These are phyloP conservation scores for Drosophila aff. DNA, from an alignment of 1,140 invertebrate genomes.

Conservation along the genomic window DNA sequence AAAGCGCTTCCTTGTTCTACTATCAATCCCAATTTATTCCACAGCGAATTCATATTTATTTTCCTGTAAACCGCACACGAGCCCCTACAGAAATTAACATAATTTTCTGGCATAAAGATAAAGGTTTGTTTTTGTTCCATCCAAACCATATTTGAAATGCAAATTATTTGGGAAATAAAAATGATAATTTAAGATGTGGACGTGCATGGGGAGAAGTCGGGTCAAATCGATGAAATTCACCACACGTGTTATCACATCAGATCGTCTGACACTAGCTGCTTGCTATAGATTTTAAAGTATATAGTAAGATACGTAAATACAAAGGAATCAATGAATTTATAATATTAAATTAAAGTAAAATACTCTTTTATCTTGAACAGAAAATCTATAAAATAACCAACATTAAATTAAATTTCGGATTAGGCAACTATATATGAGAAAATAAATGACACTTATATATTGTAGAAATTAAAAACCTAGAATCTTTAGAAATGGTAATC, in stretches of 20 bases:
- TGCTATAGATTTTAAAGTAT: neutral
- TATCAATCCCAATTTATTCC: constrained; percentile 22
- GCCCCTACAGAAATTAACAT: constrained; percentile 41
- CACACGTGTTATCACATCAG: neutral
- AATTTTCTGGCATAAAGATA: constrained; percentile 1
- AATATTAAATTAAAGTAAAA: neutral
- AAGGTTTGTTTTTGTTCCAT: constrained; percentile 10
- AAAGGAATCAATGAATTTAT: neutral
- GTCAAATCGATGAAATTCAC: constrained; percentile 5
- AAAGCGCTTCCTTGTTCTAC: constrained; percentile 19
- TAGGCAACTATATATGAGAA: neutral
- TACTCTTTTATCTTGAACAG: neutral
- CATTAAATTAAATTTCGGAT: neutral
- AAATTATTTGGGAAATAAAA: constrained; percentile 26
- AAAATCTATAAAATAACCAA: neutral
- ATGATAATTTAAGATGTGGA: constrained; percentile 19
- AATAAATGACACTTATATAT: too few species aligned
- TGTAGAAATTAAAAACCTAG: neutral
- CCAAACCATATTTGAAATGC: constrained; percentile 17
- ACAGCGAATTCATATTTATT: constrained; percentile 1
- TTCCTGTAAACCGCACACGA: constrained; percentile 25
- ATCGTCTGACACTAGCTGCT: neutral
- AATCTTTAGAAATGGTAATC: neutral
- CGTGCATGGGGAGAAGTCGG: neutral
- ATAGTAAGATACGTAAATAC: neutral